Percentiles rank a stretch among this genome's conserved stretches.
These are phyloP conservation scores for Bujurquina vittata DNA, from an alignment of 2,113 vertebrate species.

Conservation along the genomic window DNA sequence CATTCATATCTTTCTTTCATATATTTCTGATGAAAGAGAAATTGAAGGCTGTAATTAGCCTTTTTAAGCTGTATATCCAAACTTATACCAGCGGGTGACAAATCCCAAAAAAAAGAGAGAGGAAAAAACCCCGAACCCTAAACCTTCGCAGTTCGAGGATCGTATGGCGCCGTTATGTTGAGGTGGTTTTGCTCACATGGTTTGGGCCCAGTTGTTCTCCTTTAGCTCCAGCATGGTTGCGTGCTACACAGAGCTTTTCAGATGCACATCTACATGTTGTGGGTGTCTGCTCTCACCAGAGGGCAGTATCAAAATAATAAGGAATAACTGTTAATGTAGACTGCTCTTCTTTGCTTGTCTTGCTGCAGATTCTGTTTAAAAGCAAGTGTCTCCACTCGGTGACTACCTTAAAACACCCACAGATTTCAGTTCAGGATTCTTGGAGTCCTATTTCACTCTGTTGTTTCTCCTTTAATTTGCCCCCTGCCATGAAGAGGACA, in stretches of 20 bases:
- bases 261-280: neutral
- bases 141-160: neutral
- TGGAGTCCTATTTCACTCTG: neutral
- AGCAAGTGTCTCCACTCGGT: neutral
- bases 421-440: too few species aligned
- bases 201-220: neutral
- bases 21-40: constrained; percentile 22
- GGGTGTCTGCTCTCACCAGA: neutral
- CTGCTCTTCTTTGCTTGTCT: neutral
- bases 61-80: constrained; percentile 29
- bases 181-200: neutral
- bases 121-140: neutral
- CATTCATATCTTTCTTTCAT: neutral
- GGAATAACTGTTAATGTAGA: neutral
- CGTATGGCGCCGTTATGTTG: neutral
- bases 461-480: neutral
- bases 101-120: neutral
- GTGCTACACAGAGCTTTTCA: neutral
- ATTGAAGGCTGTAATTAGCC: constrained; percentile 1
- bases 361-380: neutral
- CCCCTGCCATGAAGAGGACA: neutral
- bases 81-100: neutral
- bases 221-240: neutral
- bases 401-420: neutral
- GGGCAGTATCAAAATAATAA: neutral